Base-by-base conservation (phyloP, 37 sponge, comb jelly and placozoan genomes). In the Agelas oroides region DNA sequence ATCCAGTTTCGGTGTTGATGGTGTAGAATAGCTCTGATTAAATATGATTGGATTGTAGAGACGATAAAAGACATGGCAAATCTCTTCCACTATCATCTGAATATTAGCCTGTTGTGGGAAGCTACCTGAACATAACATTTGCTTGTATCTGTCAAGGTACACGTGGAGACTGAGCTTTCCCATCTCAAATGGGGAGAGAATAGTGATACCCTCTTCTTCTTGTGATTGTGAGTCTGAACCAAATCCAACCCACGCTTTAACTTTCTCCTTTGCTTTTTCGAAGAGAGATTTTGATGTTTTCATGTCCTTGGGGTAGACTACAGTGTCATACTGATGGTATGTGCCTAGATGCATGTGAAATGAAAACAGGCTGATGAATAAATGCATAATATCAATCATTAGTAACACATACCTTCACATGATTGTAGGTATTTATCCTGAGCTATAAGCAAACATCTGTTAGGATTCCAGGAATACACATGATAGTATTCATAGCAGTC, bases 271-370 rank as follows among this genome's bases (percentile, higher is more conserved):
- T 23, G 46, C 31, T 73, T 34, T 83, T 62, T 41, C 39, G 1
- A 57, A 24, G 27, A 16, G 17, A 3, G 33, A 3, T 56, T 38
- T 70, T 72, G 73, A 8, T 8, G 46, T 1, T 53, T 56, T 73
- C 12, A 14, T 67, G 16, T 56, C 38, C 28, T 81, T 61, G 8
- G 88, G 88, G 19, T 58, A 81, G 17, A 81, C 30, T 71, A 88
- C 75, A 31, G 78, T 81, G 66, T 88, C 88, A 88, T 67, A 75
- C 70, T 81, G 88, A 33, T 77, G 34, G 52, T 65, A 65, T 31
- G 17, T 54, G 65, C 76, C 84, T 84, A 53, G 25, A n/a, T n/a
- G 36, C 20, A 14, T 76, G 38, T 5, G 25, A 24, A 30, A 59
- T 28, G 3, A 28, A n/a, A n/a, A n/a, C 46, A 46, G 46, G 8